A percentile compares a stretch with the other conserved stretches of the same genome.
Conservation (phyloP, 2,113 vertebrate species). For the Proterorhinus semilunaris region DNA sequence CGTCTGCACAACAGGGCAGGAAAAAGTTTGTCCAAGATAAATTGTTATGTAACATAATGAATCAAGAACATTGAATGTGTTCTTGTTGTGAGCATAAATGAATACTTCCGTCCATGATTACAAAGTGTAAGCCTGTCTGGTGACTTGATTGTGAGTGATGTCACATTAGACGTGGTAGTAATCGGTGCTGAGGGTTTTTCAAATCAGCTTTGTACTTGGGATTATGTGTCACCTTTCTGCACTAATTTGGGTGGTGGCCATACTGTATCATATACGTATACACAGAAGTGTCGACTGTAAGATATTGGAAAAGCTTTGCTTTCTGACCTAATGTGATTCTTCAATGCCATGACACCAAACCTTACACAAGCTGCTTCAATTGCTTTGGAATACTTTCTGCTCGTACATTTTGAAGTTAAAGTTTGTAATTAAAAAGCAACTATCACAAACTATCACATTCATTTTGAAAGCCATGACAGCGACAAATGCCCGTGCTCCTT, state of each 20-base stretch:
- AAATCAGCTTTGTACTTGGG: constrained; percentile 34
- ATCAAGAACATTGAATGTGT: background rate
- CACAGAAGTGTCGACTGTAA: too few species aligned
- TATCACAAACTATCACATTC: too few species aligned
- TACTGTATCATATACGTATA: constrained; percentile 3
- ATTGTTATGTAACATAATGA: constrained; percentile 21
- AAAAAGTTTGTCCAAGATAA: background rate
- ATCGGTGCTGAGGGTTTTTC: constrained; percentile 50
- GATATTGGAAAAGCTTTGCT: too few species aligned
- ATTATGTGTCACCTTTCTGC: constrained; percentile 25
- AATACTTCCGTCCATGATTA: background rate
- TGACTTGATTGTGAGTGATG: constrained; percentile 21
- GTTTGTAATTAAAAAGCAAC: too few species aligned
- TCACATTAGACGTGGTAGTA: constrained; percentile 54
- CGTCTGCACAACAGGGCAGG: constrained; percentile 39
- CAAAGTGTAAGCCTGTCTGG: constrained; percentile 9
- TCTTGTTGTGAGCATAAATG: too few species aligned
- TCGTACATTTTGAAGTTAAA: too few species aligned
- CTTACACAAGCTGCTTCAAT: too few species aligned
- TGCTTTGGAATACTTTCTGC: too few species aligned
- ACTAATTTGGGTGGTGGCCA: constrained; percentile 21
- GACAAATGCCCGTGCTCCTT: background rate
- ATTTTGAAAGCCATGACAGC: too few species aligned
- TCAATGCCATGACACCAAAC: too few species aligned
- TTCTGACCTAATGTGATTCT: too few species aligned